Conservation (phyloP, 2,888 invertebrate species). For the Linnaemya tessellans region DNA sequence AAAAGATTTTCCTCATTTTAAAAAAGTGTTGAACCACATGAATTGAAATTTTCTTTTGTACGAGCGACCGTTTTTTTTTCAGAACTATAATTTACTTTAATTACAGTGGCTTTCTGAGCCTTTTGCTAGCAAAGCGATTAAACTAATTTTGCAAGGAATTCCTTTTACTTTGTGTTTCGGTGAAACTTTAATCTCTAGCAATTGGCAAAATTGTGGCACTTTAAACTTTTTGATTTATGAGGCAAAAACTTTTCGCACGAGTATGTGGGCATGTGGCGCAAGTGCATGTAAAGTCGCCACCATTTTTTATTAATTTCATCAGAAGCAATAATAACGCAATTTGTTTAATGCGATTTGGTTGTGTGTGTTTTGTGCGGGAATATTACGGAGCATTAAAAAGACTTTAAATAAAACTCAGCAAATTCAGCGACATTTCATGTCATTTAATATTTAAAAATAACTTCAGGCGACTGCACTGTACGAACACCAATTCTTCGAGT, state of each 20-base stretch:
- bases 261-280: too few species aligned
- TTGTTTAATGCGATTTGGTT: too few species aligned
- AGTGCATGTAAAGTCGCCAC: too few species aligned
- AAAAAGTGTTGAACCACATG: constrained; percentile 41
- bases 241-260: not conserved
- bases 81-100: constrained; percentile 56
- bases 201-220: constrained; percentile 17
- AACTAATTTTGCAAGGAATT: constrained; percentile 21
- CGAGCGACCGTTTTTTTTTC: constrained; percentile 1
- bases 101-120: constrained; percentile 42
- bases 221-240: constrained; percentile 19
- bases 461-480: too few species aligned
- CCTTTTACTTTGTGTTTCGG: not conserved
- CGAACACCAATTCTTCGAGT: too few species aligned
- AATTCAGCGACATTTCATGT: too few species aligned
- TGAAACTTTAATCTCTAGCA: constrained; percentile 4
- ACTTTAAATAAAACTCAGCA: too few species aligned
- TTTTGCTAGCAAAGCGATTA: constrained; percentile 37
- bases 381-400: too few species aligned
- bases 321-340: too few species aligned
- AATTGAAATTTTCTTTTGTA: constrained; percentile 21
- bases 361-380: too few species aligned
- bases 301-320: too few species aligned
- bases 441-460: too few species aligned
- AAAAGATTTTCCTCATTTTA: constrained; percentile 9